These are phyloP conservation scores for western clawed frog (Xenopus tropicalis) DNA, from an alignment of 2,113 vertebrate genomes.

Conservation along the genomic window DNA sequence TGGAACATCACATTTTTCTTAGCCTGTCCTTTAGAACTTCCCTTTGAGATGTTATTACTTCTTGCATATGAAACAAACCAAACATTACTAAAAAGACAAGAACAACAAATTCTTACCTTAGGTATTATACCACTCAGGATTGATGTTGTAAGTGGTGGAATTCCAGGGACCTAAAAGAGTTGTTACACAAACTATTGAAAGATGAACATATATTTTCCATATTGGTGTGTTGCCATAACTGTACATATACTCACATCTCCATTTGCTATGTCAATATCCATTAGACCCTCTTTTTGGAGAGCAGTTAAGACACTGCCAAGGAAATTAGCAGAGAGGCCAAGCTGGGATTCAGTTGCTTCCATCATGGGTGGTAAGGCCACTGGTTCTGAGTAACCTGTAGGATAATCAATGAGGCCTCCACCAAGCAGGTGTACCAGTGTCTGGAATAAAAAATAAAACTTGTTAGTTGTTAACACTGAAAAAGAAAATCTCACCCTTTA, in stretches of 20 bases:
- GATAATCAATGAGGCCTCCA: constrained; percentile 48
- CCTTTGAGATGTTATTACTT: too few species aligned
- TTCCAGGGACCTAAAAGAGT: constrained; percentile 56
- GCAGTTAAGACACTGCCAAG: constrained; percentile 46
- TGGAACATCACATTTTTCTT: too few species aligned
- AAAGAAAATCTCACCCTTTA: not conserved
- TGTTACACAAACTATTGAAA: not conserved
- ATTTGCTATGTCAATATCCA: constrained; percentile 50
- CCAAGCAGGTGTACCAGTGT: constrained; percentile 17
- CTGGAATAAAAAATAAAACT: constrained; percentile 42
- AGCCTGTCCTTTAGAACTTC: too few species aligned
- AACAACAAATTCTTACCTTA: constrained; percentile 46
- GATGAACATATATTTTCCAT: too few species aligned
- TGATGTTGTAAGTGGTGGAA: constrained; percentile 57
- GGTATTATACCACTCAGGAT: constrained; percentile 60
- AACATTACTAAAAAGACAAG: too few species aligned
- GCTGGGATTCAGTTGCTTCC: constrained; percentile 49
- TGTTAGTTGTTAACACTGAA: not conserved
- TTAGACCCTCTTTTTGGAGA: constrained; percentile 53
- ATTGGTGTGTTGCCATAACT: too few species aligned
- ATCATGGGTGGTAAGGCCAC: constrained; percentile 51
- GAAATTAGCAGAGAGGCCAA: constrained; percentile 52
- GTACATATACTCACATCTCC: constrained; percentile 52
- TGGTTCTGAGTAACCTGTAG: constrained; percentile 44
- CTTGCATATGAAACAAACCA: too few species aligned